Evolutionary conservation across 2,888 invertebrate species (phyloP).

Genomic region (Caenorhabditis wallacei): DNA sequence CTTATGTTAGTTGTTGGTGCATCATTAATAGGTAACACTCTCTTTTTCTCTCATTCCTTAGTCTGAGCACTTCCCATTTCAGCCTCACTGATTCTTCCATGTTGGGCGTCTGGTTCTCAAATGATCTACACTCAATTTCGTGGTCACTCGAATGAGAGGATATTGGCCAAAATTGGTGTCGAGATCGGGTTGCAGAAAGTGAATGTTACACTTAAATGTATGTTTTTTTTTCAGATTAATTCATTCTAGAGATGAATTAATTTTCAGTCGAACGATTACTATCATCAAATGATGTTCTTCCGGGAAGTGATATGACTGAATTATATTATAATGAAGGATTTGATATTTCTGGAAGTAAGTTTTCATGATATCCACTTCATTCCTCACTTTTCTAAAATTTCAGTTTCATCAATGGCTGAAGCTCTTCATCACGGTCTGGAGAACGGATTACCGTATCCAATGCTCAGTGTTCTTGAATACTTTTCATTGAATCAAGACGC

Average conservation of each 20-base stretch:
- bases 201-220: conserved; percentile 79
- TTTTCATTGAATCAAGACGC: conserved; percentile 78
- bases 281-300: conserved; percentile 52
- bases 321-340: conserved; percentile 79
- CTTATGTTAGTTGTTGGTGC: conserved; percentile 77
- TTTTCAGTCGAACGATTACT: conserved; percentile 71
- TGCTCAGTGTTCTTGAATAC: conserved; percentile 79
- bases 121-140: conserved; percentile 78
- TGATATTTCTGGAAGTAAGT: conserved; percentile 74
- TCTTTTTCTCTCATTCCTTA: not conserved
- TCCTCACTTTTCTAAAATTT: not conserved
- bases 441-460: conserved; percentile 80
- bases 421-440: conserved; percentile 75
- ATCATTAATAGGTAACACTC: conserved; percentile 73
- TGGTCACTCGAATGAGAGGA: conserved; percentile 78
- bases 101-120: conserved; percentile 79
- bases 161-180: conserved; percentile 77
- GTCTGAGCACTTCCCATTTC: conserved; percentile 43
- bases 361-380: not conserved
- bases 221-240: not conserved
- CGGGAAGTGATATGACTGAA: conserved; percentile 65
- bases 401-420: conserved; percentile 78
- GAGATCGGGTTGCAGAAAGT: conserved; percentile 78
- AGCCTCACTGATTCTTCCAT: conserved; percentile 78
- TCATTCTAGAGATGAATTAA: not conserved